These are phyloP conservation scores for Odontamblyopus rebecca DNA, from an alignment of 2,797 vertebrate genomes.

Conservation along the genomic window DNA sequence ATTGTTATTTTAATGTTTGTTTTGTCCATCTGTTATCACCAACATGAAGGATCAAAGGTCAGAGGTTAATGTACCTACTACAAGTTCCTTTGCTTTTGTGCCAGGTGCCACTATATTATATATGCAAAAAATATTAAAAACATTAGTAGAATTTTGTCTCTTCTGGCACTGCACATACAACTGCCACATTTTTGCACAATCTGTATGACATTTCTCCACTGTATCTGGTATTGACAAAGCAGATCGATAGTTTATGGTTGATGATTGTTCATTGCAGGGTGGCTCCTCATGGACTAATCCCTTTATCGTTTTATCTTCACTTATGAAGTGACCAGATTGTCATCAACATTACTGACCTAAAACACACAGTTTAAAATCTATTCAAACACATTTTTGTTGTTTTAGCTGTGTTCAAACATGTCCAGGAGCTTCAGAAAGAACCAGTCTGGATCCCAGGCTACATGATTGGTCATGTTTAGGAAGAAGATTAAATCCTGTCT, in stretches of 20 bases:
- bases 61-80: not conserved
- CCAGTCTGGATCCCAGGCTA: too few relatives aligned
- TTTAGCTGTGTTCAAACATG: too few relatives aligned
- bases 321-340: not conserved
- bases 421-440: too few relatives aligned
- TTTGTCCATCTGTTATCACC: not conserved
- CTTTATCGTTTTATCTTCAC: conserved; percentile 1
- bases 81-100: not conserved
- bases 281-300: not conserved
- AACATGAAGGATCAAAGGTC: not conserved
- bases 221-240: not conserved
- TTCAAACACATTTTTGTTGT: too few relatives aligned
- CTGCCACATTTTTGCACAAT: not conserved
- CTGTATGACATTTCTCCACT: not conserved
- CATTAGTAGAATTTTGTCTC: not conserved
- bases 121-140: too few relatives aligned
- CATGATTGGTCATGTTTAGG: too few relatives aligned
- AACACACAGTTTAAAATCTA: not conserved
- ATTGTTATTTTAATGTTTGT: not conserved
- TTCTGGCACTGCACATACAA: not conserved
- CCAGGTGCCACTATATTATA: not conserved
- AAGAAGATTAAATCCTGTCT: too few relatives aligned
- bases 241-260: not conserved
- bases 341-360: not conserved
- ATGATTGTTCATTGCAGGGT: conserved; percentile 3